Conservation (phyloP, 2,888 invertebrate genomes). For the Gerris lacustris region DNA sequence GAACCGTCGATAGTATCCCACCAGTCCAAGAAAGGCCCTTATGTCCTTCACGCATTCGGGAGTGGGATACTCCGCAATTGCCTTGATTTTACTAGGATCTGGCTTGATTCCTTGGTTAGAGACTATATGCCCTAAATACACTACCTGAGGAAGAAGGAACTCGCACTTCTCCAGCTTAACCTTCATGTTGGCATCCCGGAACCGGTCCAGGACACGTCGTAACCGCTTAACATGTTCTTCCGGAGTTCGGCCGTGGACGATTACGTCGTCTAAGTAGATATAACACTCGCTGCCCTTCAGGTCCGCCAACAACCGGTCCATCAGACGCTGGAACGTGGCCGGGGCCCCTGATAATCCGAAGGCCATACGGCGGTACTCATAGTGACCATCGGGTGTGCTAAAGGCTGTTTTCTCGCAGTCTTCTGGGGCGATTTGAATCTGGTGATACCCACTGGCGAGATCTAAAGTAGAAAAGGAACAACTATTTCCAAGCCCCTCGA, state of each 20-base stretch:
- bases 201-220: background rate
- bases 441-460: constrained; percentile 31
- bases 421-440: constrained; percentile 28
- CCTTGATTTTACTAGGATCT: no score
- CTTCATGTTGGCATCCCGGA: background rate
- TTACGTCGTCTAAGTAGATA: constrained; percentile 10
- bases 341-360: no score
- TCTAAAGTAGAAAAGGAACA: constrained; percentile 31
- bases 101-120: no score
- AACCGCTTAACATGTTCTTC: constrained; percentile 9
- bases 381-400: constrained; percentile 31
- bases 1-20: no score
- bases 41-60: no score
- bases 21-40: no score
- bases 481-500: constrained; percentile 30
- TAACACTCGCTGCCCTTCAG: constrained; percentile 2
- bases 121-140: constrained; percentile 13
- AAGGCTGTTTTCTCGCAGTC: constrained; percentile 34
- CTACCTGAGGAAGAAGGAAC: background rate
- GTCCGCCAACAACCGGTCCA: no score
- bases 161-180: constrained; percentile 13
- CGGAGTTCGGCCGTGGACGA: background rate
- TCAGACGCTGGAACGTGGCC: no score
- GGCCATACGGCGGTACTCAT: no score
- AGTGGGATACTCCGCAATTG: no score